phyloP scores from a whole-genome alignment of 2,113 vertebrate genomes.

The Ceyx margarethae region DNA sequence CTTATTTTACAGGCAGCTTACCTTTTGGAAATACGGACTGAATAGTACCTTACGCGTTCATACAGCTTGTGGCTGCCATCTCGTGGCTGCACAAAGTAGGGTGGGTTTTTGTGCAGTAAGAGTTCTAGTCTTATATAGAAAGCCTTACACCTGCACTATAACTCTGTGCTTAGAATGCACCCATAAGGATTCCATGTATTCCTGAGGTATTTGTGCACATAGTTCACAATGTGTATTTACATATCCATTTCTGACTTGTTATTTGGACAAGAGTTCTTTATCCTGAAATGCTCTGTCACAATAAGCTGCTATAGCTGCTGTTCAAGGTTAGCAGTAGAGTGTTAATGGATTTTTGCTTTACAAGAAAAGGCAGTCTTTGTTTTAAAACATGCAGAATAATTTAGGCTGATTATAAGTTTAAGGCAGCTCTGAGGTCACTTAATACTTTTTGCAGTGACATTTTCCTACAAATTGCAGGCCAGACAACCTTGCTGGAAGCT shows the following conservation, averaged over 20 bases:
- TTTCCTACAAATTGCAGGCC: slow-evolving; percentile 27
- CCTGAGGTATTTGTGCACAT: background rate
- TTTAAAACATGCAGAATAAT: background rate
- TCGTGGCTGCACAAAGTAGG: background rate
- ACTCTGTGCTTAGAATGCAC: background rate
- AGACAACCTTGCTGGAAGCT: slow-evolving; percentile 11
- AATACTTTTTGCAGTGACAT: background rate
- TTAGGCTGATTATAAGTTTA: background rate
- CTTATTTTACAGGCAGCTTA: background rate
- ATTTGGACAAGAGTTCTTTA: background rate
- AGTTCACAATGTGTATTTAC: background rate
- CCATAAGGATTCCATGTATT: background rate
- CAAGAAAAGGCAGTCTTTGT: background rate
- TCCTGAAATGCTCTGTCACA: background rate
- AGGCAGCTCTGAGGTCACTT: background rate
- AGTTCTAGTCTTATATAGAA: rapidly evolving
- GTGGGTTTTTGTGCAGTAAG: background rate
- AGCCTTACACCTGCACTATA: too few relatives aligned
- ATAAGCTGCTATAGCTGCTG: background rate
- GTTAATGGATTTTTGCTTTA: background rate
- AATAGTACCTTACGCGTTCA: background rate
- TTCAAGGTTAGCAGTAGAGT: background rate
- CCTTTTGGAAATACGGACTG: background rate
- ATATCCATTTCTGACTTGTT: background rate
- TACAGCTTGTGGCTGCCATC: background rate